Base-by-base conservation (phyloP, 2,888 invertebrate genomes). In the Clostera curtula region DNA sequence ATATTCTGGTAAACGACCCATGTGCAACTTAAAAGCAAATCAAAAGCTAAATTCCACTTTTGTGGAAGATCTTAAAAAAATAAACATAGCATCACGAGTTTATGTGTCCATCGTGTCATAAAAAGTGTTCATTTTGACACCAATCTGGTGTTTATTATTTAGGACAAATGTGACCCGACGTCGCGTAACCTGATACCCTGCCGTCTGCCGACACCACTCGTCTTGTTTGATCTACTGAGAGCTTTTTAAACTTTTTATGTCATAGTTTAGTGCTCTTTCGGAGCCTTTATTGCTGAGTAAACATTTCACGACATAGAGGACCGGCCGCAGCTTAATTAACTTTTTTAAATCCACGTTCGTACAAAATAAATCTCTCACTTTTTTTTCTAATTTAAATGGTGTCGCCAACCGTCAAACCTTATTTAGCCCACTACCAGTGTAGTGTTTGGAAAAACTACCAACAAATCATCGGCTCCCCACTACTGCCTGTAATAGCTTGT, bases 231-330 rank as follows among this genome's bases (percentile, higher is more conserved):
- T 83, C 83, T 83, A 82, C 80, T 71, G 75, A 76, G 80, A 79
- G 83, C 77, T 80, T 83, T 83, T 83, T 82, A 77, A 79, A 74
- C 69, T 79, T 82, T 82, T 83, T 79, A 83, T 83, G 74, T 71
- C 73, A 72, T 72, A 74, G 68, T 77, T 79, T 71, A 79, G 72
- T 70, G 66, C 60, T 63, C 56, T 75, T 73, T 73, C 73, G 67
- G 71, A 64, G 70, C 69, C 64, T 79, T 80, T 77, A 82, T 71
- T 75, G 76, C 62, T 79, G 71, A 59, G 59, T 75, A 79, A 83
- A 82, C 77, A 80, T 67, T 56, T 56, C 56, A 52, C 57, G 64
- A 67, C 68, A 68, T 70, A 66, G 55, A 53, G 59, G 60, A 53
- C 47, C 58, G 56, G 57, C 59, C 51, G 57, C 52, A 42, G 46